These are phyloP conservation scores for Brevimyrus niger DNA, from an alignment of 2,113 vertebrate genomes.

Conservation along the genomic window DNA sequence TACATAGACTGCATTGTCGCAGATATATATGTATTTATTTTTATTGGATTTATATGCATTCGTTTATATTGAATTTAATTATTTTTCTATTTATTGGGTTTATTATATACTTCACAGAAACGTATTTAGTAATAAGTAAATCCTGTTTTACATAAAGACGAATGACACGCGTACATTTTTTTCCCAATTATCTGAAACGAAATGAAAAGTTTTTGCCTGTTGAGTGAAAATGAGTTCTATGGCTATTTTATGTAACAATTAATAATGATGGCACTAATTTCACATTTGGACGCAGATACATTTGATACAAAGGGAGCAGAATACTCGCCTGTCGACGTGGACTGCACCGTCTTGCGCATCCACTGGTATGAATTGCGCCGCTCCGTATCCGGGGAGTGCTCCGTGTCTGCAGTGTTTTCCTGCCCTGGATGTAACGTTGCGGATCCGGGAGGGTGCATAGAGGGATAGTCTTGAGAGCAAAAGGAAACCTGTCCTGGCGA, in stretches of 20 bases:
- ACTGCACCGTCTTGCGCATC: conserved; percentile 84
- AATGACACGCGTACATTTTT: background rate
- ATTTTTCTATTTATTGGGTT: background rate
- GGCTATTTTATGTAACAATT: background rate
- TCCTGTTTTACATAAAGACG: background rate
- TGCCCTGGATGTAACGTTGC: conserved; percentile 62
- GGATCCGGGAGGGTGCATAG: conserved; percentile 64
- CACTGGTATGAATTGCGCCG: conserved; percentile 80
- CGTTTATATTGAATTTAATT: background rate
- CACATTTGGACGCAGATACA: background rate
- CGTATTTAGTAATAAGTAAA: background rate
- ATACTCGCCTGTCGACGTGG: conserved; percentile 77
- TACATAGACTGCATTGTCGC: background rate
- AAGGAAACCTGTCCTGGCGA: conserved; percentile 72
- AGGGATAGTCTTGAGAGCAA: conserved; percentile 65
- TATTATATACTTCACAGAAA: background rate
- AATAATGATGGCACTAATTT: background rate
- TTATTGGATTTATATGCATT: background rate
- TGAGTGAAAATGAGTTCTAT: background rate
- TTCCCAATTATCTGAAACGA: background rate
- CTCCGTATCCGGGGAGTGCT: conserved; percentile 68
- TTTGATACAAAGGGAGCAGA: background rate
- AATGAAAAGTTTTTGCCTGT: background rate
- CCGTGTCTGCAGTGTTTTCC: conserved; percentile 58
- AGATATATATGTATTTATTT: background rate